These are phyloP conservation scores for Ciconia stormi DNA, from an alignment of 2,113 vertebrate species.

Conservation along the genomic window DNA sequence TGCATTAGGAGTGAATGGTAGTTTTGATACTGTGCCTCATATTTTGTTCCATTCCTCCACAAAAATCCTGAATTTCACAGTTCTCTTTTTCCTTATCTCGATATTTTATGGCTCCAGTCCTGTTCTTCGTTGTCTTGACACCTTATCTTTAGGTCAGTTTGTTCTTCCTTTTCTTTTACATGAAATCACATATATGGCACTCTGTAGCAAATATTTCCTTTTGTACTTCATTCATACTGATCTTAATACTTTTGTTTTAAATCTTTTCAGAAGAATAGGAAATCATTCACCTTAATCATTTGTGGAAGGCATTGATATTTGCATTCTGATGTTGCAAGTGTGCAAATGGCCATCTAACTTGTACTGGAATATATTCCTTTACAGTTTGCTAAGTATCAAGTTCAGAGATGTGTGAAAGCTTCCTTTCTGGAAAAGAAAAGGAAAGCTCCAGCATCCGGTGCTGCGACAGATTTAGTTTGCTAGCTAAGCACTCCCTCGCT, in stretches of 20 bases:
- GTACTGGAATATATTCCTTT: fast-evolving
- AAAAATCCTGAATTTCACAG: not conserved
- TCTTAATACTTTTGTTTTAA: not conserved
- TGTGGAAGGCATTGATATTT: not conserved
- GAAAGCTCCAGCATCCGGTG: not conserved
- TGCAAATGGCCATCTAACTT: not conserved
- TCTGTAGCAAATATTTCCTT: not conserved
- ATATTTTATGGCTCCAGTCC: not conserved
- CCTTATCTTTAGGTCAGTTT: not conserved
- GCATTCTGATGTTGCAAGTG: not conserved
- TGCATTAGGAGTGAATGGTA: fast-evolving
- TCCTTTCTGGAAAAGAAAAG: not conserved
- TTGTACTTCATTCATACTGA: fast-evolving
- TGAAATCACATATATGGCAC: not conserved
- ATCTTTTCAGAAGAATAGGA: not conserved
- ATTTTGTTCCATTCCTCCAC: not conserved
- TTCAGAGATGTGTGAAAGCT: not conserved
- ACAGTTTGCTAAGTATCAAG: not conserved
- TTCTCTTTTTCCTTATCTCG: not conserved
- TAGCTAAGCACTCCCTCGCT: not conserved
- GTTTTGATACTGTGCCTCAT: not conserved
- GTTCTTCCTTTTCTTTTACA: not conserved
- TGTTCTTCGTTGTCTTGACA: not conserved
- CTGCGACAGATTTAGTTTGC: not conserved
- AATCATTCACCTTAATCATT: not conserved